These are phyloP conservation scores for Meghimatium bilineatum DNA, from an alignment of 2,888 invertebrate genomes.

Conservation along the genomic window DNA sequence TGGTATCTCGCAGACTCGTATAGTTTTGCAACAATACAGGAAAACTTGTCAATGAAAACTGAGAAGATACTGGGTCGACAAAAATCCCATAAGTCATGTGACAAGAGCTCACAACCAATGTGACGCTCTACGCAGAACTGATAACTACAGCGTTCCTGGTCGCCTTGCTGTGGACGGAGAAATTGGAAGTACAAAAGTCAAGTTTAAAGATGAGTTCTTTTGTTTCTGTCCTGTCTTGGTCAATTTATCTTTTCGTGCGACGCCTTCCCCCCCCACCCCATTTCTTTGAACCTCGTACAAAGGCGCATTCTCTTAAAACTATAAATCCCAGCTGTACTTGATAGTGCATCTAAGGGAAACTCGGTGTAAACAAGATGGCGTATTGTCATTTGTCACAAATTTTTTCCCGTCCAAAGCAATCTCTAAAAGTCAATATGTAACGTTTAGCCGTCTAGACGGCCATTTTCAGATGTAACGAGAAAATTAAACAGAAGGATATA, in stretches of 20 bases:
- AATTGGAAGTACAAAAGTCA: too few species aligned
- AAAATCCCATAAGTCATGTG: too few species aligned
- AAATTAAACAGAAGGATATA: too few species aligned
- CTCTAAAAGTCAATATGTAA: neutral
- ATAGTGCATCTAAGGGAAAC: neutral
- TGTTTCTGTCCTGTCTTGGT: neutral
- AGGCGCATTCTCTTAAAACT: neutral
- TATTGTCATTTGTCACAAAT: slow-evolving; percentile 28
- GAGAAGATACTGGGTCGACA: neutral
- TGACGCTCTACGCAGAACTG: too few species aligned
- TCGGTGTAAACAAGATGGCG: slow-evolving; percentile 15
- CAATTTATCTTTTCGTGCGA: neutral
- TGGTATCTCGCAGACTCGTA: too few species aligned
- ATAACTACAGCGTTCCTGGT: too few species aligned
- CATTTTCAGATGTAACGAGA: too few species aligned
- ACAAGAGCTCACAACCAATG: too few species aligned
- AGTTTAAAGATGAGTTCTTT: neutral
- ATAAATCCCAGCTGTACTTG: slow-evolving; percentile 8
- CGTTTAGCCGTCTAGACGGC: neutral
- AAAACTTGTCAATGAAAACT: neutral
- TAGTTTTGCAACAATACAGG: too few species aligned
- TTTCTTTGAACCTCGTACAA: too few species aligned
- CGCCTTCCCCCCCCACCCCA: neutral
- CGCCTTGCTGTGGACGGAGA: too few species aligned
- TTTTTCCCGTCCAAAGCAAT: neutral